phyloP scores from a whole-genome alignment of 2,113 vertebrate genomes.

The Myanophis thanlyinensis region DNA sequence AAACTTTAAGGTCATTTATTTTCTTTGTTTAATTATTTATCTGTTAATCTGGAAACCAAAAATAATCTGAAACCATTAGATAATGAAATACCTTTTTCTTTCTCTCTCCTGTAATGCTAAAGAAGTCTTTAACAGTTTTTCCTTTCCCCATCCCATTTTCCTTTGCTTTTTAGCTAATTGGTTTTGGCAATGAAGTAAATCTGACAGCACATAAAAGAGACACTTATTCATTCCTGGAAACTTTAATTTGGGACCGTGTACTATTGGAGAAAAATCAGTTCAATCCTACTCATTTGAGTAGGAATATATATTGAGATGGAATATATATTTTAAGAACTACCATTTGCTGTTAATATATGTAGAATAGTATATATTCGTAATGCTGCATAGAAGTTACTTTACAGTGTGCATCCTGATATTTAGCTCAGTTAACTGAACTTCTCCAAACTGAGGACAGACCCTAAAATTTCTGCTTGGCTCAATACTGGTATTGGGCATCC shows the following conservation, averaged over 20 bases:
- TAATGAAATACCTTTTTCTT: not conserved
- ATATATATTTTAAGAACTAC: not conserved
- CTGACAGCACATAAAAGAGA: not conserved
- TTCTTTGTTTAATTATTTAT: not conserved
- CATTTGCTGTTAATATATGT: not conserved
- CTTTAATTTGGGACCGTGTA: constrained; percentile 6
- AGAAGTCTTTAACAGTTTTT: not conserved
- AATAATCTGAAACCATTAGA: not conserved
- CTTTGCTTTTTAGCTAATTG: constrained; percentile 5
- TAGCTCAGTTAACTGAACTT: not conserved
- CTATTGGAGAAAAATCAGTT: not conserved
- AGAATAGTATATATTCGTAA: not conserved
- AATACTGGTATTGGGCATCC: not conserved
- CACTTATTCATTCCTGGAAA: constrained; percentile 10
- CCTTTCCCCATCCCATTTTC: not conserved
- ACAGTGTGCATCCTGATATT: not conserved
- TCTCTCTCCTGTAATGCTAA: not conserved
- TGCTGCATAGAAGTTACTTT: not conserved
- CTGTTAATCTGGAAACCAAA: not conserved
- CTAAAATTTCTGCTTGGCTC: not conserved
- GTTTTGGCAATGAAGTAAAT: not conserved
- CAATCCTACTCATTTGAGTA: not conserved
- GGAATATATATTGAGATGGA: not conserved
- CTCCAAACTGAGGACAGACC: not conserved
- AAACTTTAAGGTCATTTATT: not conserved